Evolutionary conservation across 2,113 vertebrate species (phyloP).

Genomic region (Solenodon paradoxus): DNA sequence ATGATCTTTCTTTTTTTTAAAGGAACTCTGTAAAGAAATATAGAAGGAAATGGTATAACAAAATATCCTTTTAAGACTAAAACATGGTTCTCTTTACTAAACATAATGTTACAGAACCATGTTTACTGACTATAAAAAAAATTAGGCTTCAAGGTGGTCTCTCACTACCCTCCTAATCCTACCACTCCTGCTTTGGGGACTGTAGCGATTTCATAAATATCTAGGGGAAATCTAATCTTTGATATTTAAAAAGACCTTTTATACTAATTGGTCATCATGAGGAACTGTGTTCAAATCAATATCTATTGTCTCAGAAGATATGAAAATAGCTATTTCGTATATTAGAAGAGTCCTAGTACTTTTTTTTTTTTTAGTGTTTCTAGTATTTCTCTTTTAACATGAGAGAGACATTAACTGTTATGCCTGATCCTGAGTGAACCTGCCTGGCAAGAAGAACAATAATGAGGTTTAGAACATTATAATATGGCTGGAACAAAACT

Average conservation of each 20-base stretch:
- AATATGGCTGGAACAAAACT: not conserved
- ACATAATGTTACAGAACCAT: not conserved
- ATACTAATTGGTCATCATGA: not conserved
- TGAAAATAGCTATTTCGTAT: not conserved
- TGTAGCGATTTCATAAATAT: not conserved
- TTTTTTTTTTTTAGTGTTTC: not conserved
- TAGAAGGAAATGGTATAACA: not conserved
- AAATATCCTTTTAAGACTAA: not conserved
- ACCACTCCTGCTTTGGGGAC: not conserved
- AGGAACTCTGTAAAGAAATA: not conserved
- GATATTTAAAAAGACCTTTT: not conserved
- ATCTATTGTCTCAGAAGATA: not conserved
- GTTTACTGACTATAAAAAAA: not conserved
- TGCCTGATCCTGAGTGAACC: not conserved
- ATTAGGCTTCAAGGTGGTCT: not conserved
- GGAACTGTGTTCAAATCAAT: not conserved
- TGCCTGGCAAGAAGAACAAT: not conserved
- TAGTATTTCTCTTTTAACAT: not conserved
- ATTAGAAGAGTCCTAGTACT: not conserved
- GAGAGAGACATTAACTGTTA: not conserved
- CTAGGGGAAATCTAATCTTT: constrained; percentile 9
- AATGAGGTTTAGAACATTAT: not conserved
- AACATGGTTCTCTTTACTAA: not conserved
- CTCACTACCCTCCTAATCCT: not conserved
- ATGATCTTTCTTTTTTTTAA: too few relatives aligned